A percentile compares a stretch with the other conserved stretches of the same genome.
Evolutionary conservation across 2,113 vertebrate species (phyloP).

Genomic region (Ophthalmolycus amberensis): DNA sequence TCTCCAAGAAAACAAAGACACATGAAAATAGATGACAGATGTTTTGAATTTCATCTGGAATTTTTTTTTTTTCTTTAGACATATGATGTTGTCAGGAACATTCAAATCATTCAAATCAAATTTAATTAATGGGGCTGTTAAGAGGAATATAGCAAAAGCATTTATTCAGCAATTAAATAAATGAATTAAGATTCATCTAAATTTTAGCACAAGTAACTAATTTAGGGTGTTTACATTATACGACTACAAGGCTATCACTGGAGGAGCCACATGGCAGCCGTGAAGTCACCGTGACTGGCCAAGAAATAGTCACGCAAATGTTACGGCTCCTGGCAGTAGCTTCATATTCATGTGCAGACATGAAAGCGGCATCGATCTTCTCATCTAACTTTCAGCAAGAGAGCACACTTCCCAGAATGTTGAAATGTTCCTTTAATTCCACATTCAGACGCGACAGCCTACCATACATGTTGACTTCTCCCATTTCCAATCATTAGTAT

Average conservation of each 20-base stretch:
- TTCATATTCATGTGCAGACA: background rate
- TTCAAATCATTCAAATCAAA: too few species aligned
- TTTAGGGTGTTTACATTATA: background rate
- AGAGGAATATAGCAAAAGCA: background rate
- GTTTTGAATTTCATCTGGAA: constrained; percentile 8
- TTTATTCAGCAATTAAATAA: background rate
- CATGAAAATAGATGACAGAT: background rate
- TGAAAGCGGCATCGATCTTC: background rate
- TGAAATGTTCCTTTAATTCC: background rate
- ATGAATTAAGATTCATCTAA: background rate
- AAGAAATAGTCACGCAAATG: background rate
- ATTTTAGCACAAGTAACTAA: background rate
- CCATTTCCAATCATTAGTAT: background rate
- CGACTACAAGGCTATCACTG: background rate
- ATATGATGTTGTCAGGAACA: background rate
- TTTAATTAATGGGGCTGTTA: background rate
- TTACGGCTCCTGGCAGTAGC: background rate
- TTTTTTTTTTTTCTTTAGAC: background rate
- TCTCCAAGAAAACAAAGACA: constrained; percentile 28
- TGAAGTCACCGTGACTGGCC: background rate
- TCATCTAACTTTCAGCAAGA: background rate
- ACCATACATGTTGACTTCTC: background rate
- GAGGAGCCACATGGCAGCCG: background rate
- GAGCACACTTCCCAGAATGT: background rate
- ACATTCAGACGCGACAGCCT: background rate